Evolutionary conservation across 2,113 vertebrate genomes (phyloP).

Genomic region (Aspidoscelis tigris): DNA sequence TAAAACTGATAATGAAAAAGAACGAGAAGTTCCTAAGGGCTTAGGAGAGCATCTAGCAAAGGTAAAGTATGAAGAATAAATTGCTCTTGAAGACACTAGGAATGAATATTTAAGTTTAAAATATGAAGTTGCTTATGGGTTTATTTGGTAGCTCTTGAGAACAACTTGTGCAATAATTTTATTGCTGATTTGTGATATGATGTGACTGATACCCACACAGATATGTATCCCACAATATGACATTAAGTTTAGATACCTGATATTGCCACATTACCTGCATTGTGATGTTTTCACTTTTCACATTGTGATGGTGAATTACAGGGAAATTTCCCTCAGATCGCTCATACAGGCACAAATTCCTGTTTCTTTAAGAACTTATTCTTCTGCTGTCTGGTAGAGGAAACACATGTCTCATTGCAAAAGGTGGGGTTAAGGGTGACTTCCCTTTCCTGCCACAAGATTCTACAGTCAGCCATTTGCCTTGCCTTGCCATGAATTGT

Average conservation of each 20-base stretch:
- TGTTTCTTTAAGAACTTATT: background rate
- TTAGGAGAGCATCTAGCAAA: slow-evolving; percentile 84
- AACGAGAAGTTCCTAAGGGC: slow-evolving; percentile 82
- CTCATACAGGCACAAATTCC: background rate
- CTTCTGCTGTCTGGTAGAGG: background rate
- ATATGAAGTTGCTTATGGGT: background rate
- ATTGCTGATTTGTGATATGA: background rate
- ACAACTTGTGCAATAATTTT: background rate
- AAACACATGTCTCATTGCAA: no score
- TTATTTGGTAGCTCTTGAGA: background rate
- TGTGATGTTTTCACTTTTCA: background rate
- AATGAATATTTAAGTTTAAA: no score
- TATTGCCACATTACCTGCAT: background rate
- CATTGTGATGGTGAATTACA: background rate
- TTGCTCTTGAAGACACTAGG: background rate
- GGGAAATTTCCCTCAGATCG: background rate
- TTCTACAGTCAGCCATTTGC: background rate
- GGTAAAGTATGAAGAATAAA: slow-evolving; percentile 68
- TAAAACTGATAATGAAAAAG: slow-evolving; percentile 87
- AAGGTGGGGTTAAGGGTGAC: no score
- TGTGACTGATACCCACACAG: background rate
- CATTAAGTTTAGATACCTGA: background rate
- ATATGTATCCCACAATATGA: background rate
- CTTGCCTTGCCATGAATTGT: background rate
- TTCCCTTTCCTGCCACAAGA: background rate